A percentile compares a stretch with the other conserved stretches of the same genome.
These are phyloP conservation scores for Taenioides sp. DNA, from an alignment of 2,797 vertebrate genomes.

Conservation along the genomic window DNA sequence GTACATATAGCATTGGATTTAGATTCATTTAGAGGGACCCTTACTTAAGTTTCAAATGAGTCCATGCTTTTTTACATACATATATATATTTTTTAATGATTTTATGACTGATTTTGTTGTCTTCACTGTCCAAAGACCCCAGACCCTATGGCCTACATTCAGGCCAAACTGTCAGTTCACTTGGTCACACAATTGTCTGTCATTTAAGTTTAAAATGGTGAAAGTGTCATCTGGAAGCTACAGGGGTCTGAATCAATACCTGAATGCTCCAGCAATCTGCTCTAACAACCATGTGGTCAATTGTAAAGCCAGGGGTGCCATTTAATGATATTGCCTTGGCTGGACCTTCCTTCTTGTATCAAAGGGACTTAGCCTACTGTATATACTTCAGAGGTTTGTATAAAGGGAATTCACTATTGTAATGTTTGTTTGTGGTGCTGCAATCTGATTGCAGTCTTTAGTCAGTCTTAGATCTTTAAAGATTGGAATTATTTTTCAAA, in stretches of 20 bases:
- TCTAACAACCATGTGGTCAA: constrained; percentile 8
- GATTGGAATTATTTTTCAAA: neutral
- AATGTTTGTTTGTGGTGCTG: neutral
- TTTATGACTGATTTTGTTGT: neutral
- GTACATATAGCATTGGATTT: neutral
- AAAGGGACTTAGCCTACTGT: neutral
- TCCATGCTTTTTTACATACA: neutral
- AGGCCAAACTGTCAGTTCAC: constrained; percentile 1
- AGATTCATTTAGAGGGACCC: neutral
- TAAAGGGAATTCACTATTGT: neutral
- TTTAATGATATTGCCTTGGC: constrained; percentile 9
- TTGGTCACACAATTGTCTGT: constrained; percentile 15
- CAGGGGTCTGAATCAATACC: constrained; percentile 2
- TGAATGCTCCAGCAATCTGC: constrained; percentile 4
- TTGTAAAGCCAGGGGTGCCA: neutral
- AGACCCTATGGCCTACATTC: neutral
- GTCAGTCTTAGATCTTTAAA: neutral
- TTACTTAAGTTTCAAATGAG: neutral
- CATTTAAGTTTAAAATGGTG: constrained; percentile 25
- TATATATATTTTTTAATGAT: too few relatives aligned
- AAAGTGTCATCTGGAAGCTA: neutral
- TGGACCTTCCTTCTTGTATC: neutral
- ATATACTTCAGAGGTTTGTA: neutral
- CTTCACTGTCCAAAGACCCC: neutral
- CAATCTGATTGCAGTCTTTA: neutral